A percentile compares a stretch with the other conserved stretches of the same genome.
phyloP scores from a whole-genome alignment of 2,888 invertebrate genomes.

The Cheilosia vulpina region DNA sequence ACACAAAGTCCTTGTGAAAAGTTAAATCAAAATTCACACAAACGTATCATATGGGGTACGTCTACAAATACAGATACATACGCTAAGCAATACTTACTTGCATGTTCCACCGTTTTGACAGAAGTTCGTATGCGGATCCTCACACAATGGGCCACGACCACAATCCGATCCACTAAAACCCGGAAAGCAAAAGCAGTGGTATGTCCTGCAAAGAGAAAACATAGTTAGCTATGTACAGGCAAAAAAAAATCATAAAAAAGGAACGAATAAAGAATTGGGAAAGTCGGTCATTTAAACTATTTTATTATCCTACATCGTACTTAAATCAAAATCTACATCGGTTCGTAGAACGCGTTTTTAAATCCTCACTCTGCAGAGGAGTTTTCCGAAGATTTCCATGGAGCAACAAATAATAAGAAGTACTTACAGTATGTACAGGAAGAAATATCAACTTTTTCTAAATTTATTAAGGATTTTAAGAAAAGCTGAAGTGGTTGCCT shows the following conservation, averaged over 20 bases:
- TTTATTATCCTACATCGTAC: constrained; percentile 24
- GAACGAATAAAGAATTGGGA: constrained; percentile 29
- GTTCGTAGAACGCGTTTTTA: constrained; percentile 12
- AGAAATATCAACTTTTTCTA: no score
- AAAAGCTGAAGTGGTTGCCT: no score
- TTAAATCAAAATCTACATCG: constrained; percentile 32
- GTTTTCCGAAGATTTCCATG: no score
- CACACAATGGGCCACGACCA: constrained; percentile 92
- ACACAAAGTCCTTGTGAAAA: constrained; percentile 41
- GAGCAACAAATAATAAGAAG: no score
- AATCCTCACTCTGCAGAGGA: neutral
- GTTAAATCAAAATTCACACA: constrained; percentile 47
- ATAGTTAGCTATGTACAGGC: constrained; percentile 17
- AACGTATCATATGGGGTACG: neutral
- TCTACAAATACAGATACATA: neutral
- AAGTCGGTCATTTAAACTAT: constrained; percentile 34
- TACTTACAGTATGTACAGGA: no score
- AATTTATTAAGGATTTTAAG: no score
- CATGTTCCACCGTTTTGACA: constrained; percentile 94
- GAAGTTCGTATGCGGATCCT: constrained; percentile 86
- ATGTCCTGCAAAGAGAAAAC: constrained; percentile 85
- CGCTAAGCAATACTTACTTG: constrained; percentile 86
- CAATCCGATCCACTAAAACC: constrained; percentile 91
- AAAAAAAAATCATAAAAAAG: constrained; percentile 14
- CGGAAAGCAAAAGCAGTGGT: constrained; percentile 91